Evolutionary conservation across 35 echinoderm and acorn worm species (phyloP).

Genomic region (Stichopus chloronotus): DNA sequence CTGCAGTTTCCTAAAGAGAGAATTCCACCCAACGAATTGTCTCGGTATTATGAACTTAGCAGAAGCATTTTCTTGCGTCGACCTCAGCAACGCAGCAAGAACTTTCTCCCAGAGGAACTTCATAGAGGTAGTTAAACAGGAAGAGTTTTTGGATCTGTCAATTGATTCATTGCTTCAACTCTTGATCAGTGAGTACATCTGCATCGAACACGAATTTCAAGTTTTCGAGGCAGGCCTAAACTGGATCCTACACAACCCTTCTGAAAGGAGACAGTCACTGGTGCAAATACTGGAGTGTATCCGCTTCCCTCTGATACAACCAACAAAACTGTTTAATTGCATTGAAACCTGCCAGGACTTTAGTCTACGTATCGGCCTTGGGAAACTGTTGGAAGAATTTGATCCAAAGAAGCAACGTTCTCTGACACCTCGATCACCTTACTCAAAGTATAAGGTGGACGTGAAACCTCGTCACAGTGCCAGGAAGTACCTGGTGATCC

Average conservation of each 20-base stretch:
- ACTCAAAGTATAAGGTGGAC: conserved; percentile 32
- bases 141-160: conserved; percentile 78
- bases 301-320: conserved; percentile 79
- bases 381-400: conserved; percentile 78
- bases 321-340: conserved; percentile 71
- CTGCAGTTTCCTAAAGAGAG: conserved; percentile 76
- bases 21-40: conserved; percentile 91
- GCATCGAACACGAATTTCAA: conserved; percentile 90
- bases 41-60: conserved; percentile 84
- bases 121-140: conserved; percentile 63
- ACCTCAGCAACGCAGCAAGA: conserved; percentile 55
- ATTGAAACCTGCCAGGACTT: conserved; percentile 82
- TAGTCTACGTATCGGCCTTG: conserved; percentile 74
- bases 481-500: conserved; percentile 75
- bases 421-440: not conserved
- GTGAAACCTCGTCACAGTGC: conserved; percentile 77
- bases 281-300: conserved; percentile 79
- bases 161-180: conserved; percentile 56
- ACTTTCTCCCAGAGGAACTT: conserved; percentile 71
- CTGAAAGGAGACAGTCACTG: conserved; percentile 66
- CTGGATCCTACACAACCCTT: conserved; percentile 82
- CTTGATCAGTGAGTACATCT: conserved; percentile 72
- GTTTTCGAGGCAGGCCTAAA: conserved; percentile 80
- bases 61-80: conserved; percentile 54
- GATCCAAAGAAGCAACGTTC: conserved; percentile 66